phyloP scores from a whole-genome alignment of 1,140 invertebrate genomes.

The Phocides pigmalion region DNA sequence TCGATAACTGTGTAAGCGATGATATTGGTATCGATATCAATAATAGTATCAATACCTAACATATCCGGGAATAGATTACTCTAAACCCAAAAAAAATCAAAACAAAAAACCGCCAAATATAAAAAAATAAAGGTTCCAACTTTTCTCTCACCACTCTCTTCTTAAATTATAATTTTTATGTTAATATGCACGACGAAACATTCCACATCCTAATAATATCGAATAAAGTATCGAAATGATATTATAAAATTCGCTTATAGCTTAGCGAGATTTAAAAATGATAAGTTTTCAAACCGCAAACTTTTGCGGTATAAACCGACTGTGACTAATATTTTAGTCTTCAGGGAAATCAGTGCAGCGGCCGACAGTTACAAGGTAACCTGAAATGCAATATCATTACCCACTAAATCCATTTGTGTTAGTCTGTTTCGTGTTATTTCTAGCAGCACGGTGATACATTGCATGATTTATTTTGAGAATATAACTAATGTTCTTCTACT shows the following conservation, averaged over 20 bases:
- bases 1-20: too few relatives aligned
- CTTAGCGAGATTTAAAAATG: not conserved
- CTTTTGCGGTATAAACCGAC: not conserved
- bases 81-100: too few relatives aligned
- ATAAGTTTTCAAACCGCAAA: not conserved
- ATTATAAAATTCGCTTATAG: not conserved
- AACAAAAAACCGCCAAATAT: too few relatives aligned
- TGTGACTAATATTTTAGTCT: not conserved
- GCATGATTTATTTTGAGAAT: not conserved
- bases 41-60: too few relatives aligned
- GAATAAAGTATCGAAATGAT: not conserved
- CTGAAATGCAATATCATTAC: conserved; percentile 1
- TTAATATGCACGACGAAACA: too few relatives aligned
- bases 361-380: conserved; percentile 1
- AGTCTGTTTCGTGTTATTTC: not conserved
- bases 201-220: too few relatives aligned
- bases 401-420: conserved; percentile 1
- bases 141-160: too few relatives aligned
- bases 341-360: not conserved
- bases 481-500: too few relatives aligned
- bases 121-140: too few relatives aligned
- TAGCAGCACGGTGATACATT: not conserved
- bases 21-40: too few relatives aligned
- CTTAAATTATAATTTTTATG: too few relatives aligned
- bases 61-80: too few relatives aligned